Conservation (phyloP, 1,140 invertebrate genomes). For the Drosophila lini region DNA sequence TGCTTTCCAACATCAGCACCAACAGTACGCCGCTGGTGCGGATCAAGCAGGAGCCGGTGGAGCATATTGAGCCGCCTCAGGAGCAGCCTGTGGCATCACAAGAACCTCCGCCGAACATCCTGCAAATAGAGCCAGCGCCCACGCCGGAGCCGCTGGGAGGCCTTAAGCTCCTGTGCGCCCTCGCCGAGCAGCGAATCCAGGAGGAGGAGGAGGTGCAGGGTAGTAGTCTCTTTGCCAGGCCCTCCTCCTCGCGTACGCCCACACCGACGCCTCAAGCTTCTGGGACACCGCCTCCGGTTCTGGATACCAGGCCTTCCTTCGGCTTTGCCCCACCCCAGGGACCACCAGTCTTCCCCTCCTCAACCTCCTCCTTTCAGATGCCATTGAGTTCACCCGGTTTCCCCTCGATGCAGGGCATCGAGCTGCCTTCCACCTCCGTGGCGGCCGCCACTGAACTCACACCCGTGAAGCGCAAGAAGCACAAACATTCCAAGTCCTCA, state of each 20-base stretch:
- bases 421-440: constrained; percentile 65
- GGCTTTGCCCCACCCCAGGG: constrained; percentile 33
- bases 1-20: constrained; percentile 91
- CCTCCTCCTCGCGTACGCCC: constrained; percentile 65
- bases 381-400: constrained; percentile 59
- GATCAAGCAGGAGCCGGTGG: constrained; percentile 81
- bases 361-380: constrained; percentile 48
- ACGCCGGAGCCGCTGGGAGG: constrained; percentile 87
- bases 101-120: constrained; percentile 61
- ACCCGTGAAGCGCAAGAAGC: constrained; percentile 78
- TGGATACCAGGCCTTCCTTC: constrained; percentile 41
- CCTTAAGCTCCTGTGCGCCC: constrained; percentile 91
- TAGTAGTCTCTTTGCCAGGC: constrained; percentile 66
- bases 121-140: constrained; percentile 80
- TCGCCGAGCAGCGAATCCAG: constrained; percentile 93
- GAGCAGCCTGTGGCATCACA: constrained; percentile 12
- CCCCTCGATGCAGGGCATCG: constrained; percentile 81
- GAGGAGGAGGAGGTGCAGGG: constrained; percentile 88
- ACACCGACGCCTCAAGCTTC: constrained; percentile 32
- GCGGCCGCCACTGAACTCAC: constrained; percentile 31
- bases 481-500: constrained; percentile 84
- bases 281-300: constrained; percentile 16
- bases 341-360: constrained; percentile 32
- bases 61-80: constrained; percentile 59
- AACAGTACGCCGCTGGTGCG: constrained; percentile 65